Evolutionary conservation across 1,140 invertebrate species (phyloP), one percentile per base, ranked within the genome.

Genomic region (Musca domestica): DNA sequence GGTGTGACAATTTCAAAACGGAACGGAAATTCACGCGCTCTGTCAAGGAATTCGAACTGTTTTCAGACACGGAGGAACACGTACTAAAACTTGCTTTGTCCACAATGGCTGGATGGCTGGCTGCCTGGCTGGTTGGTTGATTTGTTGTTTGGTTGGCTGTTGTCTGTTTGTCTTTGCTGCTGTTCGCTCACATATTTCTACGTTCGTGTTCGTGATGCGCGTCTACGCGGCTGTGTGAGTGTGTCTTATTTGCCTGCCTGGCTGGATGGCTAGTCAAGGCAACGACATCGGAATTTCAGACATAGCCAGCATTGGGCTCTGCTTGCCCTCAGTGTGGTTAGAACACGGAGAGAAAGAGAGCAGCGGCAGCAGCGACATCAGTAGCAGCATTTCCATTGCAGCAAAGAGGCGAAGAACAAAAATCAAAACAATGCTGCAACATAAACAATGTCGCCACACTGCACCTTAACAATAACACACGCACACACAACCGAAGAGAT

Each of bases 11-110:
- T 56, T 56, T 22, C 25, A 56, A 61, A 41, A 23, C 23, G 3
- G 22, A 61, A 61, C 56, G 56, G 56, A 61, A 61, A 61, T 65
- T 65, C 64, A 51, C 64, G 64, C 64, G 64, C 64, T 65, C 41
- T 65, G 22, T 51, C 22, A 34, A 61, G 64, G 64, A 65, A 65
- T 41, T 41, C 52, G 66, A 76, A 79, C 77, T 79, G 77, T 78
- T 74, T 77, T 73, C 76, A 72, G 73, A 78, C 74, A 78, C 77
- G 75, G 74, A 77, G 77, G 77, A 79, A 79, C 74, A 80, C 77
- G 77, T 80, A 80, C 77, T 80, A 80, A 80, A 80, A 80, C 77
- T 77, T 77, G 77, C 76, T 67, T 80, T 73, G 61, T 54, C 14
- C 27, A 48, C 14, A 23, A n/a, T 20, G 34, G 27, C 46, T 61